phyloP scores from a whole-genome alignment of 1,140 invertebrate genomes.

The Tetragonula clypearis region DNA sequence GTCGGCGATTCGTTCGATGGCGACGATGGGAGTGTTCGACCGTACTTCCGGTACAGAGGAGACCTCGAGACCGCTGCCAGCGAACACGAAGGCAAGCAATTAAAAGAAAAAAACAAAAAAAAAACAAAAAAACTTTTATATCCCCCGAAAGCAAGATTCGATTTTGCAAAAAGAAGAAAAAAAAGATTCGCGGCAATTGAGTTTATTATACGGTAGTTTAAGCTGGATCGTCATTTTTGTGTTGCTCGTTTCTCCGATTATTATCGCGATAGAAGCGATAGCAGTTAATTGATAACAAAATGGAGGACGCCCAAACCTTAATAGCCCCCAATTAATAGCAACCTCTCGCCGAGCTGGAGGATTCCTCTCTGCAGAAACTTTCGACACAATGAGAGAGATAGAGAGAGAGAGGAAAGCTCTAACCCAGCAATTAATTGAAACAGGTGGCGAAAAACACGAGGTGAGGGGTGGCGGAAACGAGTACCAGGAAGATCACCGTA shows the following conservation, averaged over 20 bases:
- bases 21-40: conserved; percentile 47
- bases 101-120: background rate
- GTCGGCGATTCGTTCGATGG: conserved; percentile 4
- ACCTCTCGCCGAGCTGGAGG: background rate
- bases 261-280: too few relatives aligned
- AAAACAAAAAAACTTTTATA: background rate
- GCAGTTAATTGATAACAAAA: background rate
- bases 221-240: background rate
- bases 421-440: conserved; percentile 53
- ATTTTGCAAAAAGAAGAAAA: too few relatives aligned
- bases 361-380: background rate
- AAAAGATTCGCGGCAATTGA: too few relatives aligned
- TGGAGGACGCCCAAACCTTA: background rate
- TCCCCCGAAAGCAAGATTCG: too few relatives aligned
- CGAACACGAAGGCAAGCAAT: conserved; percentile 58
- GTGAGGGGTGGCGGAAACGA: conserved; percentile 70
- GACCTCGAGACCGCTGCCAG: conserved; percentile 66
- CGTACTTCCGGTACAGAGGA: conserved; percentile 55
- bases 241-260: background rate
- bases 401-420: conserved; percentile 1
- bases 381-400: too few relatives aligned
- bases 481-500: conserved; percentile 67
- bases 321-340: background rate
- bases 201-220: background rate
- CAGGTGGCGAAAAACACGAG: conserved; percentile 62